Evolutionary conservation across 2,888 invertebrate species (phyloP).

Genomic region (Tuta absoluta): DNA sequence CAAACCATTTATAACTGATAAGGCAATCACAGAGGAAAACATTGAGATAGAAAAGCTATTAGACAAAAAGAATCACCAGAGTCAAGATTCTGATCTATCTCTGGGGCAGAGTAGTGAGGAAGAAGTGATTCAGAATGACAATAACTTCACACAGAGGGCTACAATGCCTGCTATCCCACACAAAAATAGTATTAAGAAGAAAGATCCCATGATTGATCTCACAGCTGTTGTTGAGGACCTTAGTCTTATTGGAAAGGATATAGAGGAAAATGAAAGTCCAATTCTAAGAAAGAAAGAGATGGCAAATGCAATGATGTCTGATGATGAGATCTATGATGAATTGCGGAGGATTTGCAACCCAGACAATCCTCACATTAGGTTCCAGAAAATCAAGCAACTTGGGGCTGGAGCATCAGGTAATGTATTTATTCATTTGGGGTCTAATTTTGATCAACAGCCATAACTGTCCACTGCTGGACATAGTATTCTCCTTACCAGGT

Average conservation of each 20-base stretch:
- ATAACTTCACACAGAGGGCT: slow-evolving; percentile 49
- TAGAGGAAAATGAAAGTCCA: slow-evolving; percentile 82
- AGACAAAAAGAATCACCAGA: slow-evolving; percentile 86
- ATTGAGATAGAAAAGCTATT: slow-evolving; percentile 89
- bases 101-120: slow-evolving; percentile 80
- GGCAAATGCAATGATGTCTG: slow-evolving; percentile 80
- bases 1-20: slow-evolving; percentile 91
- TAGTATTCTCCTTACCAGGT: too few relatives aligned
- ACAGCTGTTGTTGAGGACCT: slow-evolving; percentile 69
- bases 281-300: slow-evolving; percentile 83
- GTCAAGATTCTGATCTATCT: slow-evolving; percentile 80
- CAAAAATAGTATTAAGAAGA: slow-evolving; percentile 67
- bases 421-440: background rate
- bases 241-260: slow-evolving; percentile 66
- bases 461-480: background rate
- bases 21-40: slow-evolving; percentile 90
- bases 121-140: slow-evolving; percentile 68
- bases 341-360: slow-evolving; percentile 89
- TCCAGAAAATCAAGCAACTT: slow-evolving; percentile 90
- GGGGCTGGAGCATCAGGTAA: slow-evolving; percentile 93
- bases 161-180: slow-evolving; percentile 81
- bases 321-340: slow-evolving; percentile 89
- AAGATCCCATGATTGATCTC: slow-evolving; percentile 63
- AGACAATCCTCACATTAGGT: slow-evolving; percentile 90
- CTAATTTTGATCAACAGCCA: background rate